Conservation (phyloP, 2,113 vertebrate species). For the Poeciliopsis retropinna region DNA sequence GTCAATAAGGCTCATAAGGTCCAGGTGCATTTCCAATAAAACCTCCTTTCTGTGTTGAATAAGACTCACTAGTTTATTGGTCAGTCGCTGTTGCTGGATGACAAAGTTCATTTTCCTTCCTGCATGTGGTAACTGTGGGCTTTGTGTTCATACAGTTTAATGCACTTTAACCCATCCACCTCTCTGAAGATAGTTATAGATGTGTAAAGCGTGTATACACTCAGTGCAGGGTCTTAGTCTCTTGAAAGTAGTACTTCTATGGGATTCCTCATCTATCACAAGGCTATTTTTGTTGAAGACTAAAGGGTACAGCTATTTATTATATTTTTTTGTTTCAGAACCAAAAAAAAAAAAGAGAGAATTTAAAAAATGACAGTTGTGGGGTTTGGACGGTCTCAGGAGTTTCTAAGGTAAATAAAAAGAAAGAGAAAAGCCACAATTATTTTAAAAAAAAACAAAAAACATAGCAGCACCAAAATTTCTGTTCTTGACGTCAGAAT, state of each 20-base stretch:
- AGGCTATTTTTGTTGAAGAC: slow-evolving; percentile 66
- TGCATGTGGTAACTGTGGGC: slow-evolving; percentile 68
- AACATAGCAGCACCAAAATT: slow-evolving; percentile 66
- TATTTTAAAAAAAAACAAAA: background rate
- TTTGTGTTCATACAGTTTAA: slow-evolving; percentile 72
- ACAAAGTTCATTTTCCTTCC: slow-evolving; percentile 56
- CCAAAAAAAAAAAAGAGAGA: slow-evolving; percentile 54
- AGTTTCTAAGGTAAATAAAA: slow-evolving; percentile 38
- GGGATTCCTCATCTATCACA: slow-evolving; percentile 67
- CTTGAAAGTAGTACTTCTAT: slow-evolving; percentile 63
- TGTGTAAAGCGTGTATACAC: slow-evolving; percentile 70
- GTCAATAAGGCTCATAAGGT: slow-evolving; percentile 5
- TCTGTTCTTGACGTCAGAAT: slow-evolving; percentile 60
- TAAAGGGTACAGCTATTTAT: slow-evolving; percentile 62
- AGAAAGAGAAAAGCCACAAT: slow-evolving; percentile 51
- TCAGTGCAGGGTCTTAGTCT: slow-evolving; percentile 75
- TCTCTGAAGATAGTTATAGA: slow-evolving; percentile 61
- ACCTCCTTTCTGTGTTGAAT: background rate
- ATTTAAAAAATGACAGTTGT: slow-evolving; percentile 3
- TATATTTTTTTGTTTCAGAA: slow-evolving; percentile 53
- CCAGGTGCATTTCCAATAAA: slow-evolving; percentile 30
- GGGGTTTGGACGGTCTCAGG: slow-evolving; percentile 68
- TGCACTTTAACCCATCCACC: slow-evolving; percentile 80
- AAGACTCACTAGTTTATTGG: background rate
- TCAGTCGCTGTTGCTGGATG: slow-evolving; percentile 24